Conservation (phyloP, 2,113 vertebrate species). For the Loxodonta africana region DNA sequence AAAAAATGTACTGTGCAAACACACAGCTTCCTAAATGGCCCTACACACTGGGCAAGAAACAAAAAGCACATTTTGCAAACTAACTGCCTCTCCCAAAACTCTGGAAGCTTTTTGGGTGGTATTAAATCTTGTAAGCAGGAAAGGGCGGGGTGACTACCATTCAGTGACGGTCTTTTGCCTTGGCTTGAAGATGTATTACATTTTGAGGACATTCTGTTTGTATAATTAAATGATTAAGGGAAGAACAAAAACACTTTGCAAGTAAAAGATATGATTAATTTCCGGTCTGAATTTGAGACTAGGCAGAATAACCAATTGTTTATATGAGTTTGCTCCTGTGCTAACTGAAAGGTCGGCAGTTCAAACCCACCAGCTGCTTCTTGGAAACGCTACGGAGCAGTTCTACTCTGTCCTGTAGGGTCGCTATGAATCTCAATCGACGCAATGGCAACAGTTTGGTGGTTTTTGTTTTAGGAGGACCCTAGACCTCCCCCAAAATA, state of each 20-base stretch:
- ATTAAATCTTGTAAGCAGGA: neutral
- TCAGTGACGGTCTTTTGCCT: neutral
- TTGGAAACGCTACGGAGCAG: too few species aligned
- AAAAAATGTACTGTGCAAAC: constrained; percentile 58
- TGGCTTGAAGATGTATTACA: neutral
- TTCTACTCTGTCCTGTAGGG: too few species aligned
- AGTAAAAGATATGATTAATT: neutral
- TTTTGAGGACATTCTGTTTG: neutral
- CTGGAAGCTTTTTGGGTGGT: neutral
- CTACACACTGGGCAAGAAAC: constrained; percentile 53
- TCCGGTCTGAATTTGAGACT: neutral
- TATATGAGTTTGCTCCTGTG: neutral
- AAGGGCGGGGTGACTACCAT: neutral
- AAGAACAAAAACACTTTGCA: constrained; percentile 36
- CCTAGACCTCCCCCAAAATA: neutral
- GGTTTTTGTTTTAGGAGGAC: neutral
- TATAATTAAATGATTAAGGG: neutral
- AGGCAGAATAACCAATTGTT: neutral
- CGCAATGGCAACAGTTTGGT: too few species aligned
- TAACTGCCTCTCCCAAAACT: constrained; percentile 57
- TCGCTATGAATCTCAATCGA: too few species aligned
- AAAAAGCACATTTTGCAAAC: constrained; percentile 72
- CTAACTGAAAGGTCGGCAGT: too few species aligned
- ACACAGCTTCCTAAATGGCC: constrained; percentile 54
- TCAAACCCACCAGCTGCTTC: too few species aligned